Base-by-base conservation (phyloP, 2,888 invertebrate species). In the Glyphotaelius pellucidus region DNA sequence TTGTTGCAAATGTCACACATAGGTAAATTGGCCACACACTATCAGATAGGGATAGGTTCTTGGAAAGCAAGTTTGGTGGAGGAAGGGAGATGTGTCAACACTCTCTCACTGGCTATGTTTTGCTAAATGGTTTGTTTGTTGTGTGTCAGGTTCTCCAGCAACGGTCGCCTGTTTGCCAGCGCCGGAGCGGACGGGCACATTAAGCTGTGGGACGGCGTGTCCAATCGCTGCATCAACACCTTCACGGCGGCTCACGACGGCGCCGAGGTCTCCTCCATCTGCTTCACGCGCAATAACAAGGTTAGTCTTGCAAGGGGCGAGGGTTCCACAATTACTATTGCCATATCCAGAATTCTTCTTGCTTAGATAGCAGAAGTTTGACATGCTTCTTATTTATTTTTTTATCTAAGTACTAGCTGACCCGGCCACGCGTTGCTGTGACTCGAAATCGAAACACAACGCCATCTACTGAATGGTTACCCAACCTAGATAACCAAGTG, bases 131-230 rank as follows among this genome's bases (percentile, higher is more conserved):
- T 91, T 83, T 35, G 81, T 93, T 31, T 0, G 32, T 91, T 30
- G 79, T 42, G 1, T 81, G 12, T 19, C 30, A 96, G 96, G 88
- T 96, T 96, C 90, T 96, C 96, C 0, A 95, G 96, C 0, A 96
- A 96, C 94, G 96, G 96, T n/a, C 96, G 96, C 92, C 95, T 97
- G 67, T 97, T 97, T 95, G 99, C 98, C 0, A 98, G 98, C 0
- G 98, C 98, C 86, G 98, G 99, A 92, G 97, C 98, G 92, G 99
- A 99, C 94, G 99, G 99, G 0, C 97, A 97, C 91, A 98, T 99
- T 12, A 99, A 99, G 95, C 95, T 99, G 0, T 99, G 99, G 99
- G 99, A 99, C 95, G 99, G 99, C 0, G 98, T 99, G 0, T 99
- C 99, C 11, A 97, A 97, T 42, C 96, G 98, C 88, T 99, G 99